A percentile compares a stretch with the other conserved stretches of the same genome.
Conservation (phyloP, 1,140 invertebrate species). For the Micrasema longulum region DNA sequence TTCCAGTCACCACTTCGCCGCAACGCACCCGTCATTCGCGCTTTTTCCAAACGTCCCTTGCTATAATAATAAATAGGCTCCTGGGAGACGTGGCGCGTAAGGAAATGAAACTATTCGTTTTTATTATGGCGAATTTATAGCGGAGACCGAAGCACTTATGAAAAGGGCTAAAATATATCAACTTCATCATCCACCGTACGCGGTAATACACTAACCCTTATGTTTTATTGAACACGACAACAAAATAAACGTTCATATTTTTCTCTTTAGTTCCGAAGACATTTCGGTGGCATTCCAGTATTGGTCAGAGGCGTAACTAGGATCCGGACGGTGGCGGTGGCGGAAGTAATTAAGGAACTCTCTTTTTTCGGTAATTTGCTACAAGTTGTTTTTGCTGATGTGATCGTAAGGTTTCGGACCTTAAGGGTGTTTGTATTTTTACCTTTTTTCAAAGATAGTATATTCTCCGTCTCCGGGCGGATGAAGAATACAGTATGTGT, state of each 20-base stretch:
- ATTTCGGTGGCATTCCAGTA: not conserved
- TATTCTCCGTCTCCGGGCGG: too few relatives aligned
- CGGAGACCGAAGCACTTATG: not conserved
- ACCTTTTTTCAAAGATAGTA: too few relatives aligned
- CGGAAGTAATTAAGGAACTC: not conserved
- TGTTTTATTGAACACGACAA: conserved; percentile 14
- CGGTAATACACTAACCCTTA: conserved; percentile 11
- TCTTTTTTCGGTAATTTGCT: too few relatives aligned
- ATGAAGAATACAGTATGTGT: too few relatives aligned
- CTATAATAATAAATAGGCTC: not conserved
- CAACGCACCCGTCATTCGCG: too few relatives aligned
- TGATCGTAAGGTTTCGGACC: too few relatives aligned
- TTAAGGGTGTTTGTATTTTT: too few relatives aligned
- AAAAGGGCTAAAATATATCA: conserved; percentile 6
- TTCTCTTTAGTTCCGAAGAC: not conserved
- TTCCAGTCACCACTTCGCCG: too few relatives aligned
- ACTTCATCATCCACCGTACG: conserved; percentile 4
- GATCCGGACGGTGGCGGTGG: not conserved
- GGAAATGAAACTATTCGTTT: conserved; percentile 14
- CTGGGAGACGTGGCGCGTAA: not conserved
- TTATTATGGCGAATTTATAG: conserved; percentile 3
- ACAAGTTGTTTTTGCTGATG: too few relatives aligned
- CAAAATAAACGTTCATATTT: conserved; percentile 2
- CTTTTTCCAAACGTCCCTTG: too few relatives aligned
- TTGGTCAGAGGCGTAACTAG: too few relatives aligned